Evolutionary conservation across 2,797 vertebrate genomes (phyloP).

Genomic region (Poeciliopsis gracilis): DNA sequence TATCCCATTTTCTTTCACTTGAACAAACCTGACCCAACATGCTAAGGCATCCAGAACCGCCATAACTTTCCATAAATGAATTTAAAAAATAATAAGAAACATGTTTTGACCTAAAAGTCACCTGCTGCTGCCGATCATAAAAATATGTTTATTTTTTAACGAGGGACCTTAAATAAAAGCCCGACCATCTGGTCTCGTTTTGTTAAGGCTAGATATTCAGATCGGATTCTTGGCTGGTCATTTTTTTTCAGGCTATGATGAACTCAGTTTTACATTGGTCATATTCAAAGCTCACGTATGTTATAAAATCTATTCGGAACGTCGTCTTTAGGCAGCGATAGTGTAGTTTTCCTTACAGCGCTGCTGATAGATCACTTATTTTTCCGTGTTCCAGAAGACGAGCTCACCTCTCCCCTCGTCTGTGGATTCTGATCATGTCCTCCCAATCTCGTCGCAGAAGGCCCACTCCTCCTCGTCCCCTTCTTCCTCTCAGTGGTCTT

Average conservation of each 20-base stretch:
- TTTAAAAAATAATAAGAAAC: background rate
- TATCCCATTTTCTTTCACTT: background rate
- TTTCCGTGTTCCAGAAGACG: slow-evolving; percentile 63
- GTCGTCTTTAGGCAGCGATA: background rate
- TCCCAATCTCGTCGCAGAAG: slow-evolving; percentile 68
- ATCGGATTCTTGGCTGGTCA: background rate
- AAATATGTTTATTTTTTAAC: background rate
- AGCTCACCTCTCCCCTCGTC: slow-evolving; percentile 56
- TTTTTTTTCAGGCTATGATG: background rate
- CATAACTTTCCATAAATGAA: background rate
- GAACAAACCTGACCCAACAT: background rate
- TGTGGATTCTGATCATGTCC: slow-evolving; percentile 63
- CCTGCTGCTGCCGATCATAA: background rate
- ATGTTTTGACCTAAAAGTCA: background rate
- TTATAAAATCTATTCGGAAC: background rate
- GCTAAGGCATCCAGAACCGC: background rate
- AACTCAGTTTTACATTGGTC: background rate
- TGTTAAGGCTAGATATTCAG: background rate
- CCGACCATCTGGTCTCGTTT: background rate
- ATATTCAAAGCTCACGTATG: background rate
- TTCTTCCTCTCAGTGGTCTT: slow-evolving; percentile 80
- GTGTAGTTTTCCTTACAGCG: background rate
- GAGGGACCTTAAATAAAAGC: background rate
- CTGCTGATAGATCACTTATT: slow-evolving; percentile 27
- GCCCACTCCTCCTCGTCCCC: slow-evolving; percentile 64